A percentile compares a stretch with the other conserved stretches of the same genome.
Conservation (phyloP, 2,797 vertebrate genomes). For the Euthynnus affinis region DNA sequence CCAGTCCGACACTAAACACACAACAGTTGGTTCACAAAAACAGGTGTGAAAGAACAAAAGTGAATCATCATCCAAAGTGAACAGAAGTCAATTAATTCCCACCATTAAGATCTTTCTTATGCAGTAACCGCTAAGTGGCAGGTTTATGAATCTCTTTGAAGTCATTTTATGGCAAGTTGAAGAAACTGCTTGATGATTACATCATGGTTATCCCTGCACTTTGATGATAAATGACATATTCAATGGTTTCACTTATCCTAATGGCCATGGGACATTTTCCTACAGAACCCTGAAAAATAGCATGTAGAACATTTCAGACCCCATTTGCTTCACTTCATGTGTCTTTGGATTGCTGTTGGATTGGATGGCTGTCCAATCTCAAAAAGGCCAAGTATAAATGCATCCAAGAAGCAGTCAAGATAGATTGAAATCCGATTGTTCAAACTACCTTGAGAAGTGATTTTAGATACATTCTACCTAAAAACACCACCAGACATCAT, state of each 20-base stretch:
- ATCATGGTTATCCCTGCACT: not conserved
- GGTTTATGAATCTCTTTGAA: constrained; percentile 12
- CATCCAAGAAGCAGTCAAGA: no score
- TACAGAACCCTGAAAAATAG: not conserved
- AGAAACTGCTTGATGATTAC: not conserved
- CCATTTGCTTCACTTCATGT: not conserved
- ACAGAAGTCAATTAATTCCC: constrained; percentile 9
- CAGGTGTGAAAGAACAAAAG: constrained; percentile 7
- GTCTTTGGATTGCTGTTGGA: no score
- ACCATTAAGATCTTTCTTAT: constrained; percentile 16
- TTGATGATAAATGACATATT: not conserved
- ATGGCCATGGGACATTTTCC: not conserved
- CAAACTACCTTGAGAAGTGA: no score
- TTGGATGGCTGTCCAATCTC: no score
- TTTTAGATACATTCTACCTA: no score
- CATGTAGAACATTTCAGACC: not conserved
- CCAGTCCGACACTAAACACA: not conserved
- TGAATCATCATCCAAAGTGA: constrained; percentile 18
- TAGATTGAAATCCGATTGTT: no score
- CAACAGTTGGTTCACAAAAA: not conserved
- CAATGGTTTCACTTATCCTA: not conserved
- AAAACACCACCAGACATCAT: no score
- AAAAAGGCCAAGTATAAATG: not conserved
- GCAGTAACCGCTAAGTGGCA: constrained; percentile 11
- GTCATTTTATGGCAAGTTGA: not conserved